A percentile compares a stretch with the other conserved stretches of the same genome.
Conservation (phyloP, 2,113 vertebrate genomes). For the Rhabdornis inornatus region DNA sequence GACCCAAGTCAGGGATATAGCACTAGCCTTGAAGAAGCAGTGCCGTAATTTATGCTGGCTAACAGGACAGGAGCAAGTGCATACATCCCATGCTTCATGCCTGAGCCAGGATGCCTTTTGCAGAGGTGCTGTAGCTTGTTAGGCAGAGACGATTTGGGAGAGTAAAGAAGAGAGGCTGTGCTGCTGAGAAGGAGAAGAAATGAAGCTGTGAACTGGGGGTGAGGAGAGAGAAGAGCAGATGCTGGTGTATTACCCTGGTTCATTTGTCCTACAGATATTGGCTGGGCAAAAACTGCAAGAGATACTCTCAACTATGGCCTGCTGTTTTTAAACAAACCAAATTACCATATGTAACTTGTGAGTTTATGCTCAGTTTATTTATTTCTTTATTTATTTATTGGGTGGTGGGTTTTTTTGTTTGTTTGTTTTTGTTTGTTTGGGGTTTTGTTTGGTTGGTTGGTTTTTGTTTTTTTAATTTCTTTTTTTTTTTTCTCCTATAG, state of each 20-base stretch:
- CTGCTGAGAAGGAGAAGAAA: not conserved
- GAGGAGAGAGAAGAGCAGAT: not conserved
- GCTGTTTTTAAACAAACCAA: not conserved
- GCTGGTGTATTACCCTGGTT: not conserved
- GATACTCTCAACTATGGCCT: not conserved
- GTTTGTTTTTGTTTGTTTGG: too few species aligned
- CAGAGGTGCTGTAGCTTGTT: not conserved
- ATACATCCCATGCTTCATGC: not conserved
- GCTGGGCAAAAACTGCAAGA: not conserved
- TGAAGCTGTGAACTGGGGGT: rapidly evolving
- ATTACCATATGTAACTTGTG: not conserved
- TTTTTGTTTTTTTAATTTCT: not conserved
- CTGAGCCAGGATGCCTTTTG: not conserved
- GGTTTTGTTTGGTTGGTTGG: too few species aligned
- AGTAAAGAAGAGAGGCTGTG: not conserved
- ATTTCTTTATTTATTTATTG: too few species aligned
- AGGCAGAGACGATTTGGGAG: not conserved
- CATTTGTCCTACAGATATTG: not conserved
- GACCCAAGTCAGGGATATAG: not conserved
- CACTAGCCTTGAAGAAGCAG: not conserved
- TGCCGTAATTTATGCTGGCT: not conserved
- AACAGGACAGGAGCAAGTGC: not conserved
- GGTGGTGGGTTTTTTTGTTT: too few species aligned
- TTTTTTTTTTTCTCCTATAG: not conserved
- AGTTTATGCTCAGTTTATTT: not conserved